Evolutionary conservation across 2,113 vertebrate genomes (phyloP).

Genomic region (Hydrolagus affinis): DNA sequence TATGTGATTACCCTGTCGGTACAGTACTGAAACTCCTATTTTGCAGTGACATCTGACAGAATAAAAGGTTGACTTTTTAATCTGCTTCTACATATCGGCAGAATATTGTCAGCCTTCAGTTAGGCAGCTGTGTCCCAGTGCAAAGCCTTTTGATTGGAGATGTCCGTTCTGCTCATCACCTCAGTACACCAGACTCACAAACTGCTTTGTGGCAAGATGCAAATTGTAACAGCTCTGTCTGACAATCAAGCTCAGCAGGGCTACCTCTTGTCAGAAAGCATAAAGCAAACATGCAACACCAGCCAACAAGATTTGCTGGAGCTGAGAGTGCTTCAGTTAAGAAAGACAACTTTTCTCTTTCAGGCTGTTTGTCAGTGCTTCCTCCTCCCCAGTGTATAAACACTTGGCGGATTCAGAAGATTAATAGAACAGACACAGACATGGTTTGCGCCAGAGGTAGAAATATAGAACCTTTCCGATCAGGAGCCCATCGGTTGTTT

Average conservation of each 20-base stretch:
- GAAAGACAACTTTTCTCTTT: background rate
- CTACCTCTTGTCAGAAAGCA: background rate
- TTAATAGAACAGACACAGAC: background rate
- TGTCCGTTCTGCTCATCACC: too few relatives aligned
- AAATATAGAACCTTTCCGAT: background rate
- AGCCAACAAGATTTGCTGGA: background rate
- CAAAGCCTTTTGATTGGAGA: too few relatives aligned
- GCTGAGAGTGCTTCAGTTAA: constrained; percentile 4
- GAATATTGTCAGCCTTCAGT: too few relatives aligned
- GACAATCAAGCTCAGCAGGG: too few relatives aligned
- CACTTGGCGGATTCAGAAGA: background rate
- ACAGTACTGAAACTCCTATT: background rate
- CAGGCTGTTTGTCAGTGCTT: background rate
- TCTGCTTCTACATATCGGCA: background rate
- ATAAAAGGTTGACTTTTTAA: background rate
- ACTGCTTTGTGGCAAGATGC: background rate
- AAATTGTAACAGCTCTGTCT: constrained; percentile 9
- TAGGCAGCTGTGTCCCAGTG: too few relatives aligned
- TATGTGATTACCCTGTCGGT: background rate
- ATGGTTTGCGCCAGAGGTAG: background rate
- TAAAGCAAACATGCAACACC: background rate
- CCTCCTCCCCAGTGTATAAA: too few relatives aligned
- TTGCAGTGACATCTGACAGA: too few relatives aligned
- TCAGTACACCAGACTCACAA: background rate
- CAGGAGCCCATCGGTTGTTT: too few relatives aligned